These are phyloP conservation scores for Eilema sororculum DNA, from an alignment of 2,888 invertebrate genomes.

Conservation along the genomic window DNA sequence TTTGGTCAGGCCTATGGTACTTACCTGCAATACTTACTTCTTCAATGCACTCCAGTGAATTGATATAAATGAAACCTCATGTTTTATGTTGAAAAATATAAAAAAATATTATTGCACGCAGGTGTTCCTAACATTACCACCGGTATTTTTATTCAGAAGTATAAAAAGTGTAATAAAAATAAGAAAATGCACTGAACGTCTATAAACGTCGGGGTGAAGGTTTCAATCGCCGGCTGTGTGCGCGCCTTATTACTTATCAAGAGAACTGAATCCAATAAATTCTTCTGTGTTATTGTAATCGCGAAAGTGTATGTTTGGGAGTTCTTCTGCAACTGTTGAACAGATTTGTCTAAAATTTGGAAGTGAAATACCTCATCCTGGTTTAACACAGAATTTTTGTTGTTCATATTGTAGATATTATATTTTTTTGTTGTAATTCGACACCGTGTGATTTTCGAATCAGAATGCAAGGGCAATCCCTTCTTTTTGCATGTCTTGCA, in stretches of 20 bases:
- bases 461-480: too few relatives aligned
- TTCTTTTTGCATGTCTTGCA: not conserved
- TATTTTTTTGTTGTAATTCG: too few relatives aligned
- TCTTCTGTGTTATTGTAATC: not conserved
- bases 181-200: not conserved
- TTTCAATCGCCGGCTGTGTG: not conserved
- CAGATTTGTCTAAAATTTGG: not conserved
- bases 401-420: too few relatives aligned
- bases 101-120: not conserved
- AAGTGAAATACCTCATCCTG: too few relatives aligned
- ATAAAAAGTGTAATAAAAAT: constrained; percentile 1
- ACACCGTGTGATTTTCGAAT: too few relatives aligned
- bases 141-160: not conserved
- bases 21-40: not conserved
- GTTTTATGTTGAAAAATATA: not conserved
- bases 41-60: not conserved
- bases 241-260: not conserved
- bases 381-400: too few relatives aligned
- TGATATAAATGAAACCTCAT: constrained; percentile 1
- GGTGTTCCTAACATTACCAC: not conserved
- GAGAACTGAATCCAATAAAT: not conserved
- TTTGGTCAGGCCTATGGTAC: not conserved
- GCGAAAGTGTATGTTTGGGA: not conserved
- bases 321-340: not conserved
- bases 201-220: not conserved